These are phyloP conservation scores for Microtus oregoni DNA, from an alignment of 2,113 vertebrate genomes.

Conservation along the genomic window DNA sequence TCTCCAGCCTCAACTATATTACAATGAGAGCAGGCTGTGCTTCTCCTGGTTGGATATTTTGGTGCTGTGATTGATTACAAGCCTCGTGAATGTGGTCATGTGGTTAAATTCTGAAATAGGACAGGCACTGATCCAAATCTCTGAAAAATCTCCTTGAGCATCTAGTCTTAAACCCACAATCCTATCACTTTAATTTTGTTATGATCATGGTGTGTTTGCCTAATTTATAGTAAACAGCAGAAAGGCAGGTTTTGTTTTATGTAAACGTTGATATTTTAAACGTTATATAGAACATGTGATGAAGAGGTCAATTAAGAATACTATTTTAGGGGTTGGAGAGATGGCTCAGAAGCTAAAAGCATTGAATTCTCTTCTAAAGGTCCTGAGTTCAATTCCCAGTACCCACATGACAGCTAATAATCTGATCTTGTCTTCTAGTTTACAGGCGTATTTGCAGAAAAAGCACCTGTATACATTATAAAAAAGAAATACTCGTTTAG, in stretches of 20 bases:
- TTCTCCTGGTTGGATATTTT: neutral
- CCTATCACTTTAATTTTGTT: slow-evolving; percentile 86
- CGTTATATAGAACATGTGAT: slow-evolving; percentile 88
- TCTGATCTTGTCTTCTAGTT: neutral
- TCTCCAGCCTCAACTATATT: neutral
- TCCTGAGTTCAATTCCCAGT: neutral
- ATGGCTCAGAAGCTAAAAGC: neutral
- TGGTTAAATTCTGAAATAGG: neutral
- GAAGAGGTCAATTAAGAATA: slow-evolving; percentile 91
- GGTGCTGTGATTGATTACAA: neutral
- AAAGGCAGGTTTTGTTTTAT: slow-evolving; percentile 88
- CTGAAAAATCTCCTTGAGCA: neutral
- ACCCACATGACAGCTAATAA: neutral
- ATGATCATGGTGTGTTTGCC: slow-evolving; percentile 90
- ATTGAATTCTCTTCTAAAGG: neutral
- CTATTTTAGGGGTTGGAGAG: slow-evolving; percentile 86
- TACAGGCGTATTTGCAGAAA: slow-evolving; percentile 11
- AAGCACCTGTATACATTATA: neutral
- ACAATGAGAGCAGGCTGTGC: neutral
- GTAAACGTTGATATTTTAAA: slow-evolving; percentile 89
- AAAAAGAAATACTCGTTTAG: neutral
- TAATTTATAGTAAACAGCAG: slow-evolving; percentile 91
- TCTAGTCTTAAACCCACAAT: neutral
- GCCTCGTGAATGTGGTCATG: neutral
- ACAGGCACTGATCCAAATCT: neutral